Evolutionary conservation across 2,113 vertebrate genomes (phyloP).

Genomic region (Hyperopisus bebe): DNA sequence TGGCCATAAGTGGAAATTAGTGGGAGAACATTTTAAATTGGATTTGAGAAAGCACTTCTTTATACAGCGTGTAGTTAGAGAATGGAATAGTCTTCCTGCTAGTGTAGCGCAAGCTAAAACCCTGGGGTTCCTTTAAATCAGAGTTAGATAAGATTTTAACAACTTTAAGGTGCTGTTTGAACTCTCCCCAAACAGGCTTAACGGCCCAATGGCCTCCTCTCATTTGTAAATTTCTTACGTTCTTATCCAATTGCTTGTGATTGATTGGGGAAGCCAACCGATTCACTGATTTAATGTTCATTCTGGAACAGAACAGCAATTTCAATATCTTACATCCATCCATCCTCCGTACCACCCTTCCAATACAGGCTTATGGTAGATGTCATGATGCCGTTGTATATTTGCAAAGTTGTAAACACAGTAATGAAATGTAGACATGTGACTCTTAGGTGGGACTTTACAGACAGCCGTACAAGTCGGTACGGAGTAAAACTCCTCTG

Average conservation of each 20-base stretch:
- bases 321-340: background rate
- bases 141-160: no score
- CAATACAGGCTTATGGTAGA: background rate
- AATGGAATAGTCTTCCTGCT: no score
- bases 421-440: background rate
- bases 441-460: background rate
- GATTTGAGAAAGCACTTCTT: no score
- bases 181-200: no score
- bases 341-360: background rate
- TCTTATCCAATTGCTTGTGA: background rate
- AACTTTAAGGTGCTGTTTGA: no score
- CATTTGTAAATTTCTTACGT: no score
- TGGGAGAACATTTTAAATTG: no score
- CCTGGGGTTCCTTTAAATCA: no score
- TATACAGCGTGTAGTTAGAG: no score
- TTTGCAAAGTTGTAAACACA: background rate
- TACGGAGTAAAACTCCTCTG: background rate
- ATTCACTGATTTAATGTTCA: background rate
- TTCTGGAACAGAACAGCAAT: background rate
- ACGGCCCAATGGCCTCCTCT: no score
- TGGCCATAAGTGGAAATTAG: no score
- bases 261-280: background rate
- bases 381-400: background rate
- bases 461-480: background rate
- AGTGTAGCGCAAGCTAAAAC: no score